A percentile compares a stretch with the other conserved stretches of the same genome.
phyloP scores from a whole-genome alignment of 1,140 invertebrate species.

The Drosophila prosaltans region DNA sequence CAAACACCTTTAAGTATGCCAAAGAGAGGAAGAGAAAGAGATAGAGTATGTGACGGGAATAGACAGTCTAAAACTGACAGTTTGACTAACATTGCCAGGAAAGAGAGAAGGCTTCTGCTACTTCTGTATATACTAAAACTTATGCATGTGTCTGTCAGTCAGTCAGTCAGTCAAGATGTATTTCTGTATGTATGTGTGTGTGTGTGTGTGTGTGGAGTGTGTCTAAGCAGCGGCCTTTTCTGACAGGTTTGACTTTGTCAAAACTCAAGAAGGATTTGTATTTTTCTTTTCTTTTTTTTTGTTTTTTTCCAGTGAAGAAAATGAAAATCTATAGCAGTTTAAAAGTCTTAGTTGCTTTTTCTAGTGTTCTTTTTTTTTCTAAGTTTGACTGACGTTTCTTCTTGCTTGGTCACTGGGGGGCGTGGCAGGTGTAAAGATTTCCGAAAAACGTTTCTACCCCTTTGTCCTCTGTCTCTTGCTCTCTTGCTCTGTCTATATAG shows the following conservation, averaged over 20 bases:
- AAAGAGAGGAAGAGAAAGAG: not conserved
- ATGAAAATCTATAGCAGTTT: slow-evolving; percentile 53
- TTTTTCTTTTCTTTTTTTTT: slow-evolving; percentile 5
- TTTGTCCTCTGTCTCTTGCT: too few species aligned
- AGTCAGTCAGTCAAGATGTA: slow-evolving; percentile 53
- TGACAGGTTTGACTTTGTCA: slow-evolving; percentile 67
- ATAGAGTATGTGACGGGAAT: not conserved
- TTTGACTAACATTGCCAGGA: slow-evolving; percentile 66
- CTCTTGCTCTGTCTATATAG: not conserved
- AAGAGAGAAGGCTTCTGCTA: slow-evolving; percentile 10
- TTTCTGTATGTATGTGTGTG: slow-evolving; percentile 4
- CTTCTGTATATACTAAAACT: slow-evolving; percentile 14
- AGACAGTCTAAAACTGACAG: slow-evolving; percentile 49
- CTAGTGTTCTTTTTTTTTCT: not conserved
- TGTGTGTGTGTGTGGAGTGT: slow-evolving; percentile 49
- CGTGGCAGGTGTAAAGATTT: slow-evolving; percentile 44
- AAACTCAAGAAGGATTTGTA: slow-evolving; percentile 60
- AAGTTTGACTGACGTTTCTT: slow-evolving; percentile 50
- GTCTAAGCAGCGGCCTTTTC: slow-evolving; percentile 29
- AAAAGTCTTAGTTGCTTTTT: not conserved
- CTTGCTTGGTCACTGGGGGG: slow-evolving; percentile 29
- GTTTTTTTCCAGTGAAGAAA: not conserved
- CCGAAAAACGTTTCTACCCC: slow-evolving; percentile 13
- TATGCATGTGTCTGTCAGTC: slow-evolving; percentile 29
- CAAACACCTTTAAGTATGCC: slow-evolving; percentile 59